Evolutionary conservation across 1,140 invertebrate genomes (phyloP).

Genomic region (Temnothorax longispinosus): DNA sequence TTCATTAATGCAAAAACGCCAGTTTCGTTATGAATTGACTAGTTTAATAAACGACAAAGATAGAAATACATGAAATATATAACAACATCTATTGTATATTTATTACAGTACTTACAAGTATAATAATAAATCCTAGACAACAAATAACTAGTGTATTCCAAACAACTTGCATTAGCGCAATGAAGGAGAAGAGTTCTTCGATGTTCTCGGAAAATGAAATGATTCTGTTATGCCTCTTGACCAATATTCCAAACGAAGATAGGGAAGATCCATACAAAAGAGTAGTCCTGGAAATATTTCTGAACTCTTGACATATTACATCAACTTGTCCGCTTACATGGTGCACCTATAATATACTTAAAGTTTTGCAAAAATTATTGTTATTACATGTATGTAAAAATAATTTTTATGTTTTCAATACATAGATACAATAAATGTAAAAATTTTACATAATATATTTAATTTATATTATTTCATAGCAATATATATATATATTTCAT

Average conservation of each 20-base stretch:
- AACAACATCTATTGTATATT: not conserved
- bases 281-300: not conserved
- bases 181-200: slow-evolving; percentile 20
- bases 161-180: slow-evolving; percentile 36
- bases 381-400: not conserved
- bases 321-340: slow-evolving; percentile 65
- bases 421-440: not conserved
- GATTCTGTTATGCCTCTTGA: slow-evolving; percentile 30
- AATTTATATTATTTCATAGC: too few relatives aligned
- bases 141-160: slow-evolving; percentile 22
- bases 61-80: not conserved
- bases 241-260: not conserved
- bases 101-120: slow-evolving; percentile 3
- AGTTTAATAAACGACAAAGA: not conserved
- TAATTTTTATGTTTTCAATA: too few relatives aligned
- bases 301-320: slow-evolving; percentile 38
- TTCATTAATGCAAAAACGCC: not conserved
- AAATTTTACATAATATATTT: too few relatives aligned
- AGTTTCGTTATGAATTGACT: not conserved
- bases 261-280: not conserved
- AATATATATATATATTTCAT: too few relatives aligned
- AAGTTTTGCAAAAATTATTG: not conserved
- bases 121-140: not conserved
- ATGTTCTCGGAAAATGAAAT: slow-evolving; percentile 35
- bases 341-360: slow-evolving; percentile 48